Percentiles rank a stretch among this genome's conserved stretches.
Conservation (phyloP, 2,797 vertebrate species). For the Neomorphus geoffroyi region DNA sequence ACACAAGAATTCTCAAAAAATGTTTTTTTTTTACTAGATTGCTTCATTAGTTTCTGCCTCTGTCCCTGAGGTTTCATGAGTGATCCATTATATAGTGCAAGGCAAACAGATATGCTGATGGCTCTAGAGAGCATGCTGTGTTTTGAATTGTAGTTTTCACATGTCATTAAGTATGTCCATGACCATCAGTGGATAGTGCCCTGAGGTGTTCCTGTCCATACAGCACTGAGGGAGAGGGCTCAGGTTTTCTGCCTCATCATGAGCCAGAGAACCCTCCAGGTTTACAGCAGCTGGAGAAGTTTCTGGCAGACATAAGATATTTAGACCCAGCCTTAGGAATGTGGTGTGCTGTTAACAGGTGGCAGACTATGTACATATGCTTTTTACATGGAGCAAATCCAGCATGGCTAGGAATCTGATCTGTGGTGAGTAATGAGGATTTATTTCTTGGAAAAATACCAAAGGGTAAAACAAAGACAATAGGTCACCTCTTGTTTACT, state of each 20-base stretch:
- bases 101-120: neutral
- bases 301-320: neutral
- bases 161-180: fast-evolving
- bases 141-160: neutral
- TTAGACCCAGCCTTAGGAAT: neutral
- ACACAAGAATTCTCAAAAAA: neutral
- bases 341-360: neutral
- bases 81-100: neutral
- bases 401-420: neutral
- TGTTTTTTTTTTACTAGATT: neutral
- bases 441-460: neutral
- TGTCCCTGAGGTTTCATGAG: neutral
- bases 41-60: neutral
- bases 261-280: neutral
- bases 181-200: neutral
- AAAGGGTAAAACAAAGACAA: neutral
- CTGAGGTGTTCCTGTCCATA: neutral
- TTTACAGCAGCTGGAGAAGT: neutral
- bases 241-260: neutral
- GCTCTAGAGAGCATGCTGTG: neutral
- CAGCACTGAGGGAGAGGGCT: neutral
- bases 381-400: neutral
- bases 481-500: neutral
- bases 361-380: neutral
- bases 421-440: neutral